Evolutionary conservation across 1,140 invertebrate genomes (phyloP), one percentile per base, ranked within the genome.

Genomic region (Zaprionus nigranus): DNA sequence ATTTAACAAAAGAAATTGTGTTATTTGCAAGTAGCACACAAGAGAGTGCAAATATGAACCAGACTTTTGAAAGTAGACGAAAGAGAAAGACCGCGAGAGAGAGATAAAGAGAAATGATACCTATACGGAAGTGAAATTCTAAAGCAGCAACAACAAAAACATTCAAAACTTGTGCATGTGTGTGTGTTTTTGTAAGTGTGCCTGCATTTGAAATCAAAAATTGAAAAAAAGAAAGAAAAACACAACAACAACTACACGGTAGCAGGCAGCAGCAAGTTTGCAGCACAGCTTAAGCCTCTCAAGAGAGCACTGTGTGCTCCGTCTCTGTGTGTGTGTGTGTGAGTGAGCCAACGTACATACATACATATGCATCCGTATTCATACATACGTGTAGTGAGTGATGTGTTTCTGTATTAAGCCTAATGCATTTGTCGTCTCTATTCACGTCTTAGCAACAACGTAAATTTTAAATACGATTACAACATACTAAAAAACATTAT

Each of bases 1-100:
- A 92, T 92, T 92, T 92, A 92, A 92, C 83, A 92, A 92, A 84
- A 92, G 85, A 90, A 90, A 90, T 90, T 90, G 85, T 90, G 84
- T 84, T 86, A 86, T 86, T 88, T 83, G 84, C 84, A 74, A 83
- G 67, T 78, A 81, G 74, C 81, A 78, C 82, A 85, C 59, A 76
- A 40, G 56, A 7, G 54, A 75, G 84, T 79, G 81, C 73, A 82
- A 81, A 85, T 79, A 75, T 78, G 69, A 78, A 79, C 62, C 62
- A 81, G 65, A 75, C 78, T 81, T 88, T 88, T 88, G 81, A 90
- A 90, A 84, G 85, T 88, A 69, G 63, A 34, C 30, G 30, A 34
- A 34, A 75, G 34, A 62, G 34, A 76, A 65, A 69, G 61, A 30
- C n/a, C 24, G 24, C 60, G 24, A 36, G 24, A 36, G 15, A 67